phyloP scores from a whole-genome alignment of 2,113 vertebrate genomes.

The Rhagologus leucostigma region DNA sequence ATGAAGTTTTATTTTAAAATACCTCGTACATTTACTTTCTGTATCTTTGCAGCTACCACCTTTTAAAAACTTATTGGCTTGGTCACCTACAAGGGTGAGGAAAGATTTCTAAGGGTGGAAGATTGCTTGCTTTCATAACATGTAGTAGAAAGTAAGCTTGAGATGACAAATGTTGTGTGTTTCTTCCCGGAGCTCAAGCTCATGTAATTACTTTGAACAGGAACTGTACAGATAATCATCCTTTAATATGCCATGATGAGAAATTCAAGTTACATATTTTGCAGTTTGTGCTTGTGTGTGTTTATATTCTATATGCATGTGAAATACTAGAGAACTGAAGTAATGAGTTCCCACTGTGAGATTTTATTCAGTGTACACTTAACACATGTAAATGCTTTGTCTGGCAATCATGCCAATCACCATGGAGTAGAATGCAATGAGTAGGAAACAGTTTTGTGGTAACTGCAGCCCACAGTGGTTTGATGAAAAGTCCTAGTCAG shows the following conservation, averaged over 20 bases:
- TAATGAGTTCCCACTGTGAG: neutral
- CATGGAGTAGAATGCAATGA: neutral
- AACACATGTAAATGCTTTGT: neutral
- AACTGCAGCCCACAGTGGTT: neutral
- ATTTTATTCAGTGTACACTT: neutral
- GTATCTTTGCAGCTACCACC: neutral
- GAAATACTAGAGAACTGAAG: neutral
- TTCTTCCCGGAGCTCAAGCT: neutral
- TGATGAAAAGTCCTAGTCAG: neutral
- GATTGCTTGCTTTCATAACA: neutral
- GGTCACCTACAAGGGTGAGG: neutral
- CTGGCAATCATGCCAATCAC: neutral
- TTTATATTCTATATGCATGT: neutral
- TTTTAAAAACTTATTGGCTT: neutral
- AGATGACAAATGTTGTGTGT: neutral
- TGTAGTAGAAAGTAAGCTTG: neutral
- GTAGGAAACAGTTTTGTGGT: constrained; percentile 5
- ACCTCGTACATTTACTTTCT: neutral
- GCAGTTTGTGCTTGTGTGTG: neutral
- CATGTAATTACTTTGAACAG: neutral
- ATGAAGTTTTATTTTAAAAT: neutral
- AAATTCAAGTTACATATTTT: neutral
- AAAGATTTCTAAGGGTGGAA: neutral
- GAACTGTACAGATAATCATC: neutral
- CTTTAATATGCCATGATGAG: neutral